These are phyloP conservation scores for Thamnophis sirtalis DNA, from an alignment of 2,113 vertebrate genomes.

Conservation along the genomic window DNA sequence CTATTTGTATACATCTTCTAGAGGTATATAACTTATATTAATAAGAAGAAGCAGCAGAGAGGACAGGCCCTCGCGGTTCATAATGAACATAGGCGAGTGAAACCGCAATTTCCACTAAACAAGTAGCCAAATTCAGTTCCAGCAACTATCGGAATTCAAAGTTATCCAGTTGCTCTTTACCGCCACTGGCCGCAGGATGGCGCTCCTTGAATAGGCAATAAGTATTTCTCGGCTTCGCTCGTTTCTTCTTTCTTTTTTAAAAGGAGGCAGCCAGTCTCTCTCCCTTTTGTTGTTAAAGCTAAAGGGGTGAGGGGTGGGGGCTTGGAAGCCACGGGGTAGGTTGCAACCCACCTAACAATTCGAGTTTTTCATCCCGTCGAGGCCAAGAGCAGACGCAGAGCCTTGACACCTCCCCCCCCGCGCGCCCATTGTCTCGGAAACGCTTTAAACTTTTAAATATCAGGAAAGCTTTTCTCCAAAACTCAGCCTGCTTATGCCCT, in stretches of 20 bases:
- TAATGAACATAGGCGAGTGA: accelerated
- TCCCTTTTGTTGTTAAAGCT: background rate
- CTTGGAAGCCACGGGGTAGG: accelerated
- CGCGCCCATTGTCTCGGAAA: background rate
- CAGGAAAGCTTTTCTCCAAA: background rate
- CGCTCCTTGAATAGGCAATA: constrained; percentile 65
- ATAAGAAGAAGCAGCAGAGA: background rate
- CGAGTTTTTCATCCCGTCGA: accelerated
- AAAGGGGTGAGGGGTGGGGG: no score
- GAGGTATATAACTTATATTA: background rate
- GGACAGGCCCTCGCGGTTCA: no score
- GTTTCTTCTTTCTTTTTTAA: background rate
- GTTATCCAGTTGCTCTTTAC: constrained; percentile 34
- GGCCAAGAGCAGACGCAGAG: background rate
- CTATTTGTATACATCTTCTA: background rate
- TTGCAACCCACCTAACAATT: no score
- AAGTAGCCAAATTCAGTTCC: accelerated
- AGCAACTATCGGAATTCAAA: background rate
- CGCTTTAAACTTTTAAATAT: background rate
- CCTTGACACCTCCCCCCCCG: accelerated
- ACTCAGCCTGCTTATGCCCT: background rate
- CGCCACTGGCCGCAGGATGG: constrained; percentile 67
- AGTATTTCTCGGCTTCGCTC: accelerated
- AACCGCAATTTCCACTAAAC: accelerated
- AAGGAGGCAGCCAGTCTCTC: accelerated